Base-by-base conservation (phyloP, 2,797 vertebrate species). In the Sebastes iracundus region DNA sequence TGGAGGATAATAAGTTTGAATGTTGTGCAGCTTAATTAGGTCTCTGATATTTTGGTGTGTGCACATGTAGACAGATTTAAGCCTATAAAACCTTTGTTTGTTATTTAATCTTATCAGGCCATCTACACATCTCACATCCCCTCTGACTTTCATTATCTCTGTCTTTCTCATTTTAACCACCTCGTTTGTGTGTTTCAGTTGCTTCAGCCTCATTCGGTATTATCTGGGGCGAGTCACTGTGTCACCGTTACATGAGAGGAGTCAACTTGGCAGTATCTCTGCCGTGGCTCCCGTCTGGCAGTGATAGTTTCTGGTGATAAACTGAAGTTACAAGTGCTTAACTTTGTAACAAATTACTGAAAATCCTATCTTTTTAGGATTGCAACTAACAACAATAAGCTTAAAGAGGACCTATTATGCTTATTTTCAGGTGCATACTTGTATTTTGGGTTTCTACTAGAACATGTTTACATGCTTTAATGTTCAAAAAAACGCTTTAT, bases 1-100 rank as follows among this genome's bases (percentile, higher is more conserved):
- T 33, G 53, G 68, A 65, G 80, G 91, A 87, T 95, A 94, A 95
- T 96, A 93, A 92, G 92, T 90, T 82, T 81, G 85, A 94, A 93
- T 92, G 75, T 61, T 49, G 71, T 67, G 88, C 87, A 23, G 88
- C 88, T 90, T 94, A 95, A 96, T 96, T 94, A 89, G 90, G 84
- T 70, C 77, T 90, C 88, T 94, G 92, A 93, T 95, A 90, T 92
- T 90, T 90, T 61, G 70, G 82, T 82, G 82, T 79, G 83, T 83
- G 73, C n/a, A 11, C 49, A 76, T 84, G 86, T 69, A 38, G 35
- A 78, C 80, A 46, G 62, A 81, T 89, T 89, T 85, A 83, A 86
- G 58, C 75, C 70, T 16, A 16, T 77, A 83, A 62, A 91, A 64
- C 84, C 80, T 64, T 62, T 71, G 78, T 82, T 79, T 88, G 83